These are phyloP conservation scores for Eucera pruinosa DNA, from an alignment of 2,888 invertebrate species.

Conservation along the genomic window DNA sequence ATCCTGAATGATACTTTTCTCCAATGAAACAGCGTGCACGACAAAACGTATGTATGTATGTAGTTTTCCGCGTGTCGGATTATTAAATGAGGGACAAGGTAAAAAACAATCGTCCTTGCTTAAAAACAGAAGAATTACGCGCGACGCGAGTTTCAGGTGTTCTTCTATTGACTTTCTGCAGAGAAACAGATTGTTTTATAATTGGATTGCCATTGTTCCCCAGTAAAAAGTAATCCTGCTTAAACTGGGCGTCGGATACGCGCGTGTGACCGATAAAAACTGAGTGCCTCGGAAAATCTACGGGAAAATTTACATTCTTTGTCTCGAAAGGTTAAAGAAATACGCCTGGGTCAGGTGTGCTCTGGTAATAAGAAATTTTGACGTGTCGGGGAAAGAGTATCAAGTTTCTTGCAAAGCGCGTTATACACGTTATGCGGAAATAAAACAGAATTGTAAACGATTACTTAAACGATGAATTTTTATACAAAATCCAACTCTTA, in stretches of 20 bases:
- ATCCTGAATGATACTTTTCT: not conserved
- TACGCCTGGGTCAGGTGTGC: not conserved
- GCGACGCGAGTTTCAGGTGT: not conserved
- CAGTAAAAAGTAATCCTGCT: conserved; percentile 34
- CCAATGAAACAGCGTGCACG: not conserved
- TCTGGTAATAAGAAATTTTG: conserved; percentile 24
- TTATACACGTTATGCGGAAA: not conserved
- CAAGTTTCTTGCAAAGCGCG: not conserved
- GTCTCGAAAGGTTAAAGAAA: conserved; percentile 9
- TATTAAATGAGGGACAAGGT: conserved; percentile 1
- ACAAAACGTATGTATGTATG: not conserved
- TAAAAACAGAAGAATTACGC: conserved; percentile 4
- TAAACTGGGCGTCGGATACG: conserved; percentile 5
- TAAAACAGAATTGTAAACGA: not conserved
- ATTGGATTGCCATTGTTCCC: conserved; percentile 17
- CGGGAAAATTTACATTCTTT: conserved; percentile 21
- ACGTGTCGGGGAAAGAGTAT: not conserved
- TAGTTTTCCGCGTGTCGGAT: not conserved
- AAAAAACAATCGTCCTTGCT: not conserved
- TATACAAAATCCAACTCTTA: not conserved
- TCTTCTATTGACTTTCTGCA: conserved; percentile 1
- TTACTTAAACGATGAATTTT: not conserved
- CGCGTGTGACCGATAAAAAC: conserved; percentile 22
- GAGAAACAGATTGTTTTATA: conserved; percentile 34
- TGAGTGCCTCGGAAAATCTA: not conserved